Conservation (phyloP, 2,113 vertebrate species). For the Heterocephalus glaber region DNA sequence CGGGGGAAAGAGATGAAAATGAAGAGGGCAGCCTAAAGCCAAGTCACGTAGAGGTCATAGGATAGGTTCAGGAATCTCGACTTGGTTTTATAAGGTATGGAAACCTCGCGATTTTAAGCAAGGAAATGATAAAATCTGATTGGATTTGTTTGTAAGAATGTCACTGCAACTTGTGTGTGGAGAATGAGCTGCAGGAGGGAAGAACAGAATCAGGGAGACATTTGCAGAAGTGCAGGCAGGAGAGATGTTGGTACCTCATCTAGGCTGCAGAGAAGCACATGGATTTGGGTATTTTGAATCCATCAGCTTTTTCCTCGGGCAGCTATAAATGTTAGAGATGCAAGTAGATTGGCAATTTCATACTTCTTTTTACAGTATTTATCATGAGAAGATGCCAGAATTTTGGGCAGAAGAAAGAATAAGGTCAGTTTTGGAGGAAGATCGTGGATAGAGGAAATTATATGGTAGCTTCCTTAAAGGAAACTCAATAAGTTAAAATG, state of each 20-base stretch:
- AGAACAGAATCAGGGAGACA: not conserved
- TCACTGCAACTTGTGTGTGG: not conserved
- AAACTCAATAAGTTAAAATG: not conserved
- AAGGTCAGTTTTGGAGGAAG: slow-evolving; percentile 8
- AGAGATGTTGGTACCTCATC: not conserved
- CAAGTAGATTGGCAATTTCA: not conserved
- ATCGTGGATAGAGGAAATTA: slow-evolving; percentile 4
- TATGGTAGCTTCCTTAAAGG: not conserved
- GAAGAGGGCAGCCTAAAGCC: not conserved
- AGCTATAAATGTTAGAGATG: not conserved
- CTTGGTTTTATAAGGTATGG: not conserved
- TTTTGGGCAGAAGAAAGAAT: slow-evolving; percentile 44
- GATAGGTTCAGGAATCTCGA: not conserved
- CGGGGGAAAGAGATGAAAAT: not conserved
- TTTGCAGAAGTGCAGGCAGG: not conserved
- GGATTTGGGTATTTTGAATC: not conserved
- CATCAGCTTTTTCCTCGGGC: not conserved
- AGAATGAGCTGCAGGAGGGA: not conserved
- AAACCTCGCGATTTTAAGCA: not conserved
- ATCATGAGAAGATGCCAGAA: slow-evolving; percentile 29
- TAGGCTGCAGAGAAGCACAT: not conserved
- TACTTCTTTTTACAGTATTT: slow-evolving; percentile 6
- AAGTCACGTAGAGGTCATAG: not conserved
- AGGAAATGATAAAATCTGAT: not conserved
- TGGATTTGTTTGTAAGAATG: not conserved